A percentile compares a stretch with the other conserved stretches of the same genome.
phyloP scores from a whole-genome alignment of 2,113 vertebrate genomes.

The Engraulis encrasicolus region DNA sequence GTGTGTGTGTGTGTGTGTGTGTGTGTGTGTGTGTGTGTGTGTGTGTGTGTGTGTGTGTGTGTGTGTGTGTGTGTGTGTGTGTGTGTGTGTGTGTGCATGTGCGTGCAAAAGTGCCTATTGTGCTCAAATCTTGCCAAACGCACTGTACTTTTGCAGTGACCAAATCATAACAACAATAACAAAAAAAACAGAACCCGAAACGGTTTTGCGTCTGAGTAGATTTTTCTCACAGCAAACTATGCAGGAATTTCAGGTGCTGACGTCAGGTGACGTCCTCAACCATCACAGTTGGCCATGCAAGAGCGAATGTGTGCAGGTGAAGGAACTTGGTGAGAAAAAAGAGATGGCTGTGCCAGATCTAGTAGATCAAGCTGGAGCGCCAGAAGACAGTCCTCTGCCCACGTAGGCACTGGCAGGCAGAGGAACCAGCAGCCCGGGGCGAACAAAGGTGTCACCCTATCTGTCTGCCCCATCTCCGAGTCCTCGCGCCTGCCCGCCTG shows the following conservation, averaged over 20 bases:
- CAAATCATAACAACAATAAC: not conserved
- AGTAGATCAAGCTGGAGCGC: no score
- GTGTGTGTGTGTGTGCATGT: not conserved
- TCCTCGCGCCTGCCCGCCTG: not conserved
- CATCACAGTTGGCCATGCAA: slow-evolving; percentile 31
- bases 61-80: not conserved
- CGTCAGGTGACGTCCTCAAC: slow-evolving; percentile 32
- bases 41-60: not conserved
- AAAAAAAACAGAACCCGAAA: not conserved
- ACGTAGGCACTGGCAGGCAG: slow-evolving; percentile 44
- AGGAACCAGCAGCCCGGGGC: slow-evolving; percentile 30
- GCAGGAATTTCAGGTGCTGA: slow-evolving; percentile 16
- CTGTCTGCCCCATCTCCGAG: slow-evolving; percentile 44
- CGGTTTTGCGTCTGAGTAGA: not conserved
- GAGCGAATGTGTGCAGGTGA: slow-evolving; percentile 15
- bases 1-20: not conserved
- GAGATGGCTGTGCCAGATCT: slow-evolving; percentile 35
- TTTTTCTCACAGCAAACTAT: not conserved
- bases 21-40: not conserved
- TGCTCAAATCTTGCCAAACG: not conserved
- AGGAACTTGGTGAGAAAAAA: slow-evolving; percentile 5
- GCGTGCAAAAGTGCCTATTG: not conserved
- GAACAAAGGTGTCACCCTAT: slow-evolving; percentile 47
- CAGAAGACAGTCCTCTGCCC: no score
- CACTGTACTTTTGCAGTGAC: not conserved